Evolutionary conservation across 2,888 invertebrate genomes (phyloP), one percentile per base, ranked within the genome.

Genomic region (Drosophila trichaetosa): DNA sequence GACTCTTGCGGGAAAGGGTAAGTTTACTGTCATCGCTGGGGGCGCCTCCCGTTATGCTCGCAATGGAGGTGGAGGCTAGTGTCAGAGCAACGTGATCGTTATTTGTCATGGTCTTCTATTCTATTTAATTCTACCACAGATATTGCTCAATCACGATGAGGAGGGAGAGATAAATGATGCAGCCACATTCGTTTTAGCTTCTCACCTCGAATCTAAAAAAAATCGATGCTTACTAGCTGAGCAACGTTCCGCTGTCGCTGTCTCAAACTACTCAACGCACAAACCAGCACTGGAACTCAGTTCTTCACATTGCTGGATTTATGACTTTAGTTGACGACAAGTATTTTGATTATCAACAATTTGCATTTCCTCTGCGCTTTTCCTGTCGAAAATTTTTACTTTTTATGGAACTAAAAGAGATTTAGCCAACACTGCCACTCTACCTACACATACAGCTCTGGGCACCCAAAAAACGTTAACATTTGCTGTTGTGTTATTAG

Each of bases 21-120:
- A 80, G 78, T 29, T 81, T 69, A 18, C 59, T 33, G 34, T 87
- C 90, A 49, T 85, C 87, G 53, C 63, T 69, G 21, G 59, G 71
- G 33, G 34, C 57, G 33, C 65, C 70, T 54, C 80, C 82, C 51
- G 82, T 67, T 59, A 81, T 77, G 63, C 58, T 76, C 38, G 80
- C 74, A 67, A 73, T 78, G 48, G 83, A 81, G 33, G 80, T 70
- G 59, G 81, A 60, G 36, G 92, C 80, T 33, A 93, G 81, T 48
- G 89, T 91, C 11, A 93, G 80, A 21, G 93, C 85, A 76, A 93
- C 84, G 80, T 93, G 92, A 77, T 91, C 92, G 57, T 81, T 80
- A 57, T 89, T 90, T 70, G 92, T 85, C 89, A 92, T 91, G 18
- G n/a, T 62, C 67, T 24, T 38, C 34, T 54, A n/a, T 36, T 24